A percentile compares a stretch with the other conserved stretches of the same genome.
Conservation (phyloP, 1,140 invertebrate species). For the Aphaenogaster rudis region DNA sequence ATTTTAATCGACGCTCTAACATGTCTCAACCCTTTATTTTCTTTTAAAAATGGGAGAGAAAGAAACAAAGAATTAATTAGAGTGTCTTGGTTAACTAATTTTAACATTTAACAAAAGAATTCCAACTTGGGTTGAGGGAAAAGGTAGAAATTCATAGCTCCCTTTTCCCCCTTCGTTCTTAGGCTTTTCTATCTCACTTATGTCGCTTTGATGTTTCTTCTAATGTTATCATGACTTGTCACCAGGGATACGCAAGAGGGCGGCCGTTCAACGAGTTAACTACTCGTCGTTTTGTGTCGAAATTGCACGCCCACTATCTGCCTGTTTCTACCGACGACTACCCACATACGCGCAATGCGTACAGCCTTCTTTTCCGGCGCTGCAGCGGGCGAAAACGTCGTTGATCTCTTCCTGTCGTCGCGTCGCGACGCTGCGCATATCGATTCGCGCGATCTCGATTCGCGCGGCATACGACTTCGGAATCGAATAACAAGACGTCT, state of each 20-base stretch:
- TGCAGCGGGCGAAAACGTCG: constrained; percentile 5
- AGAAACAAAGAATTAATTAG: neutral
- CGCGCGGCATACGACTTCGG: neutral
- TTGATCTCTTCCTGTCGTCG: constrained; percentile 27
- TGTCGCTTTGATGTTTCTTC: constrained; percentile 58
- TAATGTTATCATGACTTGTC: constrained; percentile 42
- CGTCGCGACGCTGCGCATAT: neutral
- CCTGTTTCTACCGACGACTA: constrained; percentile 9
- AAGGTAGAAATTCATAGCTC: neutral
- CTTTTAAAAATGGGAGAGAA: neutral
- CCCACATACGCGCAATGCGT: constrained; percentile 12
- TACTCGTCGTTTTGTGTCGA: constrained; percentile 72
- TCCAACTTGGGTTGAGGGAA: neutral
- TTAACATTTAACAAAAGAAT: neutral
- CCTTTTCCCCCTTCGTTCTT: neutral
- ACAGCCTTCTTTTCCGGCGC: constrained; percentile 14
- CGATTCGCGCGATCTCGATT: neutral
- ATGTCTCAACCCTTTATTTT: neutral
- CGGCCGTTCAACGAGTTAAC: constrained; percentile 70
- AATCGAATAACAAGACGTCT: constrained; percentile 7
- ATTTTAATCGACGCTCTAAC: neutral
- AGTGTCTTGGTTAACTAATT: neutral
- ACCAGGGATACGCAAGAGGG: constrained; percentile 13
- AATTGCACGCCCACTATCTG: constrained; percentile 69
- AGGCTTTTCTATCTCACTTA: neutral